Percentiles rank a stretch among this genome's conserved stretches.
Evolutionary conservation across 2,113 vertebrate genomes (phyloP).

Genomic region (Coturnix japonica): DNA sequence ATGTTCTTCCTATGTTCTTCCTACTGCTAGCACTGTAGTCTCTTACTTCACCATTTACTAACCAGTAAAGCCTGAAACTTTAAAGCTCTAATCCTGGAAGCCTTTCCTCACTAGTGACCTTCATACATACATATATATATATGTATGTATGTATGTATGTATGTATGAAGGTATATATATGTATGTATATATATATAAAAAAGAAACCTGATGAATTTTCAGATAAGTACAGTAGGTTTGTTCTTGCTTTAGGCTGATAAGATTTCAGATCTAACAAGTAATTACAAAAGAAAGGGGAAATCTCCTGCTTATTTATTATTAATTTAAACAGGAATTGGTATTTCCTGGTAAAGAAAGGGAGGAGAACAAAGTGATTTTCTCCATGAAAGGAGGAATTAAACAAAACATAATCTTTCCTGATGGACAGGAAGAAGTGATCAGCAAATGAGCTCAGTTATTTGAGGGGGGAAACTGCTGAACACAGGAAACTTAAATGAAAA

Average conservation of each 20-base stretch:
- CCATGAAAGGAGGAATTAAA: background rate
- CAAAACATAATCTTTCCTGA: background rate
- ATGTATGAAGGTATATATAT: no score
- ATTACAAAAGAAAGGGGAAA: background rate
- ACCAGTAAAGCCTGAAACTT: background rate
- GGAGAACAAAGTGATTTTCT: background rate
- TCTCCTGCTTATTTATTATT: background rate
- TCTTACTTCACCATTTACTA: background rate
- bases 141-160: no score
- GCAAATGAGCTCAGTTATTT: background rate
- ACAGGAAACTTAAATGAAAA: background rate
- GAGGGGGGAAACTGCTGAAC: background rate
- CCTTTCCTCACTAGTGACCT: background rate
- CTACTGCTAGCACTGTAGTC: background rate
- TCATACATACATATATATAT: no score
- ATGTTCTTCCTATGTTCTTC: background rate
- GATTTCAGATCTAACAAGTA: slow-evolving; percentile 15
- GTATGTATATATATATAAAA: background rate
- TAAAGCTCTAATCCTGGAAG: background rate
- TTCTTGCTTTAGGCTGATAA: slow-evolving; percentile 33
- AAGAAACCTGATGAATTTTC: slow-evolving; percentile 18
- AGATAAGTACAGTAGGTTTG: background rate
- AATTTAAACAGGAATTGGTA: background rate
- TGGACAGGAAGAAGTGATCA: background rate
- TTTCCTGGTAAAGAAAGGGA: background rate